These are phyloP conservation scores for Chiloscyllium punctatum DNA, from an alignment of 2,797 vertebrate genomes.

Conservation along the genomic window DNA sequence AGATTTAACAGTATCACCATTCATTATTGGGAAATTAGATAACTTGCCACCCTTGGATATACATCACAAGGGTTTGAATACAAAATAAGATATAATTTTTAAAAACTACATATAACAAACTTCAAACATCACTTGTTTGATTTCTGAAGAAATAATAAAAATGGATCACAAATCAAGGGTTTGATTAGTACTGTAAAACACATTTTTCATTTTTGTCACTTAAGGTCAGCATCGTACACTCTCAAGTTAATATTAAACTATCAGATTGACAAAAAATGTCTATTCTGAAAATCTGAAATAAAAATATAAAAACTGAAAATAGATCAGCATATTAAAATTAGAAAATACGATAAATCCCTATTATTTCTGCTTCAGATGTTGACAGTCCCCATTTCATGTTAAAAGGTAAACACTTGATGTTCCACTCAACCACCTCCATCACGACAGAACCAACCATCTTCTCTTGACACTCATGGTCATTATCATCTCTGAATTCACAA, in stretches of 20 bases:
- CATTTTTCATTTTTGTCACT: slow-evolving; percentile 5
- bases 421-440: neutral
- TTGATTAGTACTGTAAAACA: neutral
- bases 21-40: neutral
- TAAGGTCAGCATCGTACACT: neutral
- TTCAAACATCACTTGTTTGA: neutral
- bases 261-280: neutral
- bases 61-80: neutral
- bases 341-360: neutral
- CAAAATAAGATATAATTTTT: neutral
- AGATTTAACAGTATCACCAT: neutral
- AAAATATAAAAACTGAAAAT: neutral
- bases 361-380: neutral
- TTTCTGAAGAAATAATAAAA: neutral
- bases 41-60: neutral
- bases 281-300: neutral
- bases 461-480: no score
- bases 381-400: neutral
- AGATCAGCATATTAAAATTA: neutral
- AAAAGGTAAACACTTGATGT: neutral
- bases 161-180: neutral
- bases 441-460: no score
- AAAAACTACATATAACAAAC: neutral
- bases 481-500: no score
- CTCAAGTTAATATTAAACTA: neutral